Conservation (phyloP, 1,140 invertebrate genomes). For the Papilio polyxenes region DNA sequence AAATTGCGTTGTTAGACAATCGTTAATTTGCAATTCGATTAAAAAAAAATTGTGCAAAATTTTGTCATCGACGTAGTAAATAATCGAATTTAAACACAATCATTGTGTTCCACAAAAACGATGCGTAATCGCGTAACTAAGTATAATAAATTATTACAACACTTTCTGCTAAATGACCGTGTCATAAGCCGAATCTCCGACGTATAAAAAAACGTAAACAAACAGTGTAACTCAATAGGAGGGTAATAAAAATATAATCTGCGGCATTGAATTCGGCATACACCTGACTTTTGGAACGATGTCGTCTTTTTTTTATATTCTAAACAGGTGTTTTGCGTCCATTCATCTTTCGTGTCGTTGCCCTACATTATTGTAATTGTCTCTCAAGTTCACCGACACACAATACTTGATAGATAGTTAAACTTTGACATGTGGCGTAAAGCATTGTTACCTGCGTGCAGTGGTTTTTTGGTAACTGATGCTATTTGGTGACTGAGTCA, state of each 20-base stretch:
- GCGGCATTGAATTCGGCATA: conserved; percentile 61
- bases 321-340: conserved; percentile 72
- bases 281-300: conserved; percentile 67
- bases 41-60: too few species aligned
- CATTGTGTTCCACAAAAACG: not conserved
- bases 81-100: not conserved
- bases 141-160: conserved; percentile 15
- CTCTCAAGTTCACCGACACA: conserved; percentile 77
- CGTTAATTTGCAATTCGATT: too few species aligned
- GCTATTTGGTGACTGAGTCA: not conserved
- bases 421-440: not conserved
- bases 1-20: too few species aligned
- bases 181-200: conserved; percentile 24
- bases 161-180: conserved; percentile 12
- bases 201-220: conserved; percentile 52
- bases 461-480: not conserved
- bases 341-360: conserved; percentile 72
- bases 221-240: conserved; percentile 52
- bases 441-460: not conserved
- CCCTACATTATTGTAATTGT: conserved; percentile 73
- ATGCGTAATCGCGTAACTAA: not conserved
- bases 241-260: conserved; percentile 66
- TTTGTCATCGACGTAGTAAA: not conserved
- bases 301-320: conserved; percentile 71
- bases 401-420: conserved; percentile 54